These are phyloP conservation scores for Halocynthia aurantium DNA, from an alignment of 23 tunicate species.

Conservation along the genomic window DNA sequence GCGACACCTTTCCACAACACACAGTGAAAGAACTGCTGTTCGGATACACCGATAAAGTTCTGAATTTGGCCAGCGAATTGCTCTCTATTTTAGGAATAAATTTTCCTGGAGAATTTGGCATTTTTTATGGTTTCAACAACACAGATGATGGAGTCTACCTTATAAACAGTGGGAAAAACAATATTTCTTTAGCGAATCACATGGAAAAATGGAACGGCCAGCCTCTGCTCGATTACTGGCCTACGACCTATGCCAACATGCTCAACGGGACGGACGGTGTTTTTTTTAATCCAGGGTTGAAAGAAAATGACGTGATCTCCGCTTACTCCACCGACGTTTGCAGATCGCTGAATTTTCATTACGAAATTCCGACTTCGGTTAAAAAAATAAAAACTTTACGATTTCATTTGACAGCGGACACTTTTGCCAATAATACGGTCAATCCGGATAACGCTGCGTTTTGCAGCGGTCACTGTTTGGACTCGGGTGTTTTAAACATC, in stretches of 20 bases:
- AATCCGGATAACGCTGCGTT: constrained; percentile 79
- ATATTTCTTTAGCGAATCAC: constrained; percentile 38
- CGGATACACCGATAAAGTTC: constrained; percentile 66
- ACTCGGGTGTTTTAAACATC: constrained; percentile 71
- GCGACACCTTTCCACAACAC: constrained; percentile 42
- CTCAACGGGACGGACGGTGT: constrained; percentile 85
- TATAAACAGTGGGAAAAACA: constrained; percentile 50
- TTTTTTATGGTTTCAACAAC: constrained; percentile 73
- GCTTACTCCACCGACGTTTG: constrained; percentile 80
- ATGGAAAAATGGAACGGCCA: constrained; percentile 64
- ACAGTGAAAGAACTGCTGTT: constrained; percentile 70
- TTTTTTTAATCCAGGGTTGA: constrained; percentile 58
- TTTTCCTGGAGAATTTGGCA: constrained; percentile 59
- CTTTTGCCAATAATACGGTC: constrained; percentile 47
- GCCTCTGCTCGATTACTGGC: constrained; percentile 35
- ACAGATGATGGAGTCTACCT: constrained; percentile 85
- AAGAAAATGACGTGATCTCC: constrained; percentile 27
- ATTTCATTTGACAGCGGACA: constrained; percentile 49
- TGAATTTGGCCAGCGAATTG: constrained; percentile 27
- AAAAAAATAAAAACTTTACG: constrained; percentile 43
- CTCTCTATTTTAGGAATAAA: not conserved
- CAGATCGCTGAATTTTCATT: constrained; percentile 20
- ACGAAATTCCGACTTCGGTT: constrained; percentile 7
- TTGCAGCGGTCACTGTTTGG: constrained; percentile 59
- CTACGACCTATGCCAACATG: constrained; percentile 60